Evolutionary conservation across 1,140 invertebrate species (phyloP).

Genomic region (Bombus ignitus): DNA sequence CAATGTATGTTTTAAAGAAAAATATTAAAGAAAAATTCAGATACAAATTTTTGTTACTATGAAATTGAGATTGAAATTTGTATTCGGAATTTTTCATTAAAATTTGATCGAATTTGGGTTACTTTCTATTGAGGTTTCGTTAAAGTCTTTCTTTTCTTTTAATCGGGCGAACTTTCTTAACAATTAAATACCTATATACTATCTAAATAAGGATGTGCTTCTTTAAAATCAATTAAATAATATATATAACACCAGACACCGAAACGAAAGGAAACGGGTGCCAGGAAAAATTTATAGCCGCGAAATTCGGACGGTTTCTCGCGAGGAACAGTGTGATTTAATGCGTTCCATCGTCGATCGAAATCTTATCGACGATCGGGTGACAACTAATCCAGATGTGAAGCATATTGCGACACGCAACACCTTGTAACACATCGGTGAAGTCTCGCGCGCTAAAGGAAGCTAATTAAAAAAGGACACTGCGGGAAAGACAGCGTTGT

Average conservation of each 20-base stretch:
- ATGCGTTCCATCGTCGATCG: neutral
- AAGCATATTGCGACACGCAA: neutral
- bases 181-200: neutral
- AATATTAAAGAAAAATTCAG: too few relatives aligned
- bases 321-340: constrained; percentile 32
- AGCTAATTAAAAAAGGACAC: constrained; percentile 35
- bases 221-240: neutral
- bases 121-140: too few relatives aligned
- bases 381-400: constrained; percentile 33
- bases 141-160: too few relatives aligned
- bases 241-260: fast-evolving
- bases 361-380: constrained; percentile 32
- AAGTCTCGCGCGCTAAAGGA: constrained; percentile 7
- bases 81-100: too few relatives aligned
- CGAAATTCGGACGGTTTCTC: constrained; percentile 1
- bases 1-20: too few relatives aligned
- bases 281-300: constrained; percentile 17
- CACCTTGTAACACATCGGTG: neutral
- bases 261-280: neutral
- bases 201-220: too few relatives aligned
- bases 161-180: neutral
- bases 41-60: too few relatives aligned
- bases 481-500: too few relatives aligned
- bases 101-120: too few relatives aligned
- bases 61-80: too few relatives aligned